Base-by-base conservation (phyloP, 1,140 invertebrate genomes). In the Caenorhabditis remanei region DNA sequence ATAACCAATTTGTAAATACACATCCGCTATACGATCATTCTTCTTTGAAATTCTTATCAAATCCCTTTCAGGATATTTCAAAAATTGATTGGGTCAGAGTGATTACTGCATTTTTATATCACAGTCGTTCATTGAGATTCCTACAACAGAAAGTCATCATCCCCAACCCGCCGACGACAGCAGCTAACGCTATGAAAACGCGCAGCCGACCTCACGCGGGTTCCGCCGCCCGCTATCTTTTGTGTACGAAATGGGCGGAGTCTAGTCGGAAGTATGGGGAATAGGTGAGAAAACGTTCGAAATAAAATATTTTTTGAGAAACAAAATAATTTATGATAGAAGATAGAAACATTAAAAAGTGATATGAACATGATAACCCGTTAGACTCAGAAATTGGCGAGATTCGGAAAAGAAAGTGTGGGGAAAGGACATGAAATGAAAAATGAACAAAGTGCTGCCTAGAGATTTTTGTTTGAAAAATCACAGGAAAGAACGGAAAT, bases 131-230 rank as follows among this genome's bases (percentile, higher is more conserved):
- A 79, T 79, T 11, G 71, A 79, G 71, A 79, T 79, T 79, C 71
- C 71, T 79, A 79, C 71, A 71, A 79, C 71, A 79, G 71, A 79
- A 79, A 53, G 46, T 79, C 71, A 79, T 79, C 71, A 79, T 79
- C 24, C 71, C 71, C 71, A 79, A 2, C 9, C n/a, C 0, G 11
- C 24, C 3, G 9, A 21, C 11, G 61, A 4, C 8, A 19, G 21
- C 21, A 4, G 61, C 9, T 1, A 24, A 63, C 4, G 21, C 13
- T 6, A 63, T 32, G n/a, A 32, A 71, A 43, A 46, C 21, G 46
- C 46, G 71, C 71, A 24, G 46, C 71, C 71, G 71, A 79, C 71
- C 50, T n/a, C 11, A 32, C n/a, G 7, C 71, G 71, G 46, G 71
- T 79, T 79, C 46, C 71, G 71, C 71, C 46, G 46, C n/a, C 43